A percentile compares a stretch with the other conserved stretches of the same genome.
These are phyloP conservation scores for Paramormyrops kingsleyae DNA, from an alignment of 2,113 vertebrate species.

Conservation along the genomic window DNA sequence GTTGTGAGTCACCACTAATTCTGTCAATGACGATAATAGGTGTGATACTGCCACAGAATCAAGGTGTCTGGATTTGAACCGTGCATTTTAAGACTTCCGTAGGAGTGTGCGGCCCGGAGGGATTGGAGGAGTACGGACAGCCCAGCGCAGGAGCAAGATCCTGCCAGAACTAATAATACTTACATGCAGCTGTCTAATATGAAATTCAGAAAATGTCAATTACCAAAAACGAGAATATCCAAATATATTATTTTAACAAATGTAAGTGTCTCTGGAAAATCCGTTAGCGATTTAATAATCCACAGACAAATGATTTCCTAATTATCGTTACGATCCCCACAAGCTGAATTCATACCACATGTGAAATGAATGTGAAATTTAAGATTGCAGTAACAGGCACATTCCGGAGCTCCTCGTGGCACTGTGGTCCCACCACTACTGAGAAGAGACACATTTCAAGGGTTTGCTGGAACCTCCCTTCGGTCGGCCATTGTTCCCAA, in stretches of 20 bases:
- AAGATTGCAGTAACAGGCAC: conserved; percentile 23
- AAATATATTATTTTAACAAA: not conserved
- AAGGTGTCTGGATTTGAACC: not conserved
- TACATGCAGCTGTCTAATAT: not conserved
- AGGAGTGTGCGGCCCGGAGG: not conserved
- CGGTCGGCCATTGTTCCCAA: not conserved
- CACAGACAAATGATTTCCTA: not conserved
- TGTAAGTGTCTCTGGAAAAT: not conserved
- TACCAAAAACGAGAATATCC: not conserved
- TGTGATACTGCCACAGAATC: not conserved
- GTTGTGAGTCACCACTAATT: not conserved
- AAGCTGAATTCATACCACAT: conserved; percentile 16
- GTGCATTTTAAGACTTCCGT: not conserved
- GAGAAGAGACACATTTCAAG: not conserved
- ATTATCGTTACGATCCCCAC: conserved; percentile 4
- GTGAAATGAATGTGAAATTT: conserved; percentile 29
- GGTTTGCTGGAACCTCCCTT: not conserved
- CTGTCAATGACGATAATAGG: not conserved
- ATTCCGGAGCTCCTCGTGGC: conserved; percentile 23
- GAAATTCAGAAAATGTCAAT: not conserved
- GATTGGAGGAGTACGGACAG: not conserved
- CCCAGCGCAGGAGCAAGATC: not conserved
- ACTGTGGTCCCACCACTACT: conserved; percentile 8
- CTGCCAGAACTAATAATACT: not conserved
- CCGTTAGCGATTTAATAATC: not conserved